Evolutionary conservation across 2,113 vertebrate genomes (phyloP).

Genomic region (Dipodomys stephensi): DNA sequence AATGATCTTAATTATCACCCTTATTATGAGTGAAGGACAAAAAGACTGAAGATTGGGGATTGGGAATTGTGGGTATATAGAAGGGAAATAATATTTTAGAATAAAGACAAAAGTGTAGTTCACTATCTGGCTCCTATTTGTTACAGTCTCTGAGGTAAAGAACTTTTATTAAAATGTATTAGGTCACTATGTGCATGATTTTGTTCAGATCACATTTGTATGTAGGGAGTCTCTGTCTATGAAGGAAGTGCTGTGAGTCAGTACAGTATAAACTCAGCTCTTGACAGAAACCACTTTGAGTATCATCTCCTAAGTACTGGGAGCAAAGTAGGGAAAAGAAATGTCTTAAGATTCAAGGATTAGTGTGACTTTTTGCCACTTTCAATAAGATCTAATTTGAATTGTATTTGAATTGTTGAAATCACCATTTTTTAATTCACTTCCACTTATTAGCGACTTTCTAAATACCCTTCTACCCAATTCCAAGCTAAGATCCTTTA

Average conservation of each 20-base stretch:
- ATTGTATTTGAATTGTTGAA: not conserved
- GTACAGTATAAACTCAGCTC: not conserved
- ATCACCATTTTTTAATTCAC: not conserved
- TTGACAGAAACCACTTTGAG: not conserved
- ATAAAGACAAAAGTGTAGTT: not conserved
- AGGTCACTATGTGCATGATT: not conserved
- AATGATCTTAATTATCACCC: not conserved
- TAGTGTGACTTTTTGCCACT: not conserved
- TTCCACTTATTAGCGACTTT: not conserved
- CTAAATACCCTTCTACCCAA: not conserved
- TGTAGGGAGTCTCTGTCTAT: not conserved
- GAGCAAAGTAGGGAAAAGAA: not conserved
- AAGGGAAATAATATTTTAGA: not conserved
- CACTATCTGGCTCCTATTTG: not conserved
- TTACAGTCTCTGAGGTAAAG: not conserved
- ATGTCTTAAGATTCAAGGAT: not conserved
- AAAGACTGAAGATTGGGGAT: not conserved
- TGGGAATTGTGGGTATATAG: not conserved
- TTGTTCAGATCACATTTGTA: not conserved
- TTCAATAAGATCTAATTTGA: not conserved
- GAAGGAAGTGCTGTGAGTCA: not conserved
- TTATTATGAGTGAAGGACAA: not conserved
- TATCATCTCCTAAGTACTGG: not conserved
- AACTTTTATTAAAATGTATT: not conserved
- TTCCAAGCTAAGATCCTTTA: not conserved